Base-by-base conservation (phyloP, 1,140 invertebrate species). In the Drosophila sulfurigaster region DNA sequence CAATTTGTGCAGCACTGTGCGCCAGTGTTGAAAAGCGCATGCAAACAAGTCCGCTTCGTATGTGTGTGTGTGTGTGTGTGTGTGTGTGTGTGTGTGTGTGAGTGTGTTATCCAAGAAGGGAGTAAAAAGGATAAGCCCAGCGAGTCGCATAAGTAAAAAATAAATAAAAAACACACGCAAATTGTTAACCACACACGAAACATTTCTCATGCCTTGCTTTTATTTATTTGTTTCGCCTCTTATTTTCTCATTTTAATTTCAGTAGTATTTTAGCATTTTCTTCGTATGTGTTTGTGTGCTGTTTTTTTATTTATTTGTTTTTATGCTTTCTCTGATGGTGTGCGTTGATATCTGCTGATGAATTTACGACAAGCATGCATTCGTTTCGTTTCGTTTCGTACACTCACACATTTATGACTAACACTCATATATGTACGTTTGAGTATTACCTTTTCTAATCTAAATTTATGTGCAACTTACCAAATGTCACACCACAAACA, bases 391-490 rank as follows among this genome's bases (percentile, higher is more conserved):
- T 10, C 16, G 20, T 25, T 10, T 20, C 20, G 4, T 5, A 15
- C 6, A 52, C 51, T 6, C 20, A 32, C n/a, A 52, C 28, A 35
- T 8, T 28, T 51, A 58, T 64, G 62, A 41, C 48, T 51, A 48
- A 48, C 32, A 38, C 38, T 54, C 63, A 60, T 57, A 54, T 32
- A 32, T 32, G 30, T 32, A 32, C 10, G 35, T 0, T 0, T 32
- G 52, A 32, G 38, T 66, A 58, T 65, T 71, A 64, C 62, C 71
- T 70, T 59, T 64, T 52, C 46, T 79, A 76, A 79, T 79, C 73
- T 76, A 67, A 79, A 79, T 79, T 79, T 79, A 79, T 79, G 73
- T 79, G 77, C 73, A 71, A 51, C 49, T 63, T 51, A 67, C 49
- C 70, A 60, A 52, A 70, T 66, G 66, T 62, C 66, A 66, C 72